Conservation (phyloP, 2,113 vertebrate genomes). For the Daphoenositta chrysoptera region DNA sequence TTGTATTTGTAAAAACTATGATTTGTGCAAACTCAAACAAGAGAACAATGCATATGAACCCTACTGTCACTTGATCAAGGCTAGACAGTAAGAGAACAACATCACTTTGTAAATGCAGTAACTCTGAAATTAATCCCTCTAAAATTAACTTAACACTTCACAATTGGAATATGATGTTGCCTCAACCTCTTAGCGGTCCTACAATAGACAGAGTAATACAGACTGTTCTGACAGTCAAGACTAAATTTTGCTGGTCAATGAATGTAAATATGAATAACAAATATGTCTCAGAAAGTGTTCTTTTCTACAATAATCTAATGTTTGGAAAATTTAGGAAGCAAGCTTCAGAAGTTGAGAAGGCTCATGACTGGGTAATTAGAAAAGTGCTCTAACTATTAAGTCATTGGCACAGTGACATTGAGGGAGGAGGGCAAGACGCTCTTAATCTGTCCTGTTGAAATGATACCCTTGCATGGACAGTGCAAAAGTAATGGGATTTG, state of each 20-base stretch:
- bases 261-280: background rate
- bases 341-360: background rate
- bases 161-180: background rate
- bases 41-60: background rate
- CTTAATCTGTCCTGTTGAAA: background rate
- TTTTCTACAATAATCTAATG: background rate
- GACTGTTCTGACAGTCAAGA: background rate
- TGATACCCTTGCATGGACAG: background rate
- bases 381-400: background rate
- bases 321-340: background rate
- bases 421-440: background rate
- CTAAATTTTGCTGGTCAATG: background rate
- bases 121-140: background rate
- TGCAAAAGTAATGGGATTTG: background rate
- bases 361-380: background rate
- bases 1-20: background rate
- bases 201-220: background rate
- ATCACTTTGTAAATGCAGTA: background rate
- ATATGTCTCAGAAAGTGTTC: background rate
- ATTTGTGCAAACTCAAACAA: background rate
- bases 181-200: background rate
- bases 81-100: background rate
- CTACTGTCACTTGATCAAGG: background rate
- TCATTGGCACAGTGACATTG: background rate
- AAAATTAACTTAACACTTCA: background rate